Percentiles rank a stretch among this genome's conserved stretches.
Conservation (phyloP, 1,140 invertebrate genomes). For the Spodoptera frugiperda region DNA sequence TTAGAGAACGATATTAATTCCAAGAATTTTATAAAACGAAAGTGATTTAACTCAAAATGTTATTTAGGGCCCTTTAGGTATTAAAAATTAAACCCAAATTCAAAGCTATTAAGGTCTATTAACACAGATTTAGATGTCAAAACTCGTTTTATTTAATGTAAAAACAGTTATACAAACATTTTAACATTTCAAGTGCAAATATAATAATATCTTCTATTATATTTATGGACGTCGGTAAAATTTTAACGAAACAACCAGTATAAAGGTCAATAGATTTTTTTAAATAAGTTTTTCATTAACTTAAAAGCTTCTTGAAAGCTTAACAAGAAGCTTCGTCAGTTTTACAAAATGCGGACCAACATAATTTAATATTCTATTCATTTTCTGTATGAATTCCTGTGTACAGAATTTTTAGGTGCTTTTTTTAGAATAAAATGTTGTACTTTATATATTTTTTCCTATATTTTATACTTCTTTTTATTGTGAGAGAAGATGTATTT, state of each 20-base stretch:
- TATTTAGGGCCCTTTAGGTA: no score
- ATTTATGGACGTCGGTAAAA: slow-evolving; percentile 12
- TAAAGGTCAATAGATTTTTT: slow-evolving; percentile 82
- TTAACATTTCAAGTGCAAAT: no score
- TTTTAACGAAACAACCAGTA: slow-evolving; percentile 54
- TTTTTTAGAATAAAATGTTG: slow-evolving; percentile 60
- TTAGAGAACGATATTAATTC: no score
- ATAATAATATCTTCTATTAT: slow-evolving; percentile 14
- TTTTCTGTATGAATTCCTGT: slow-evolving; percentile 81
- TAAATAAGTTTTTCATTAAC: slow-evolving; percentile 83
- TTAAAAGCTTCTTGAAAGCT: slow-evolving; percentile 85
- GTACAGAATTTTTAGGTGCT: slow-evolving; percentile 70
- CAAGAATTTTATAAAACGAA: no score
- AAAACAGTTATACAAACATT: no score
- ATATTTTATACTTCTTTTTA: not conserved
- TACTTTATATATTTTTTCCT: slow-evolving; percentile 28
- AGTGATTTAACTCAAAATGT: no score
- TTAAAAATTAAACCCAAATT: no score
- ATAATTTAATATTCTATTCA: slow-evolving; percentile 85
- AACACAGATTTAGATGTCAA: no score
- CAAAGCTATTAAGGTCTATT: no score
- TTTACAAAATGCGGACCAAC: slow-evolving; percentile 82
- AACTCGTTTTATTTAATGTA: no score
- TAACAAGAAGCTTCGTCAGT: slow-evolving; percentile 83
- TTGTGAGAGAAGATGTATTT: no score